Evolutionary conservation across 2,113 vertebrate genomes (phyloP).

Genomic region (Peromyscus leucopus): DNA sequence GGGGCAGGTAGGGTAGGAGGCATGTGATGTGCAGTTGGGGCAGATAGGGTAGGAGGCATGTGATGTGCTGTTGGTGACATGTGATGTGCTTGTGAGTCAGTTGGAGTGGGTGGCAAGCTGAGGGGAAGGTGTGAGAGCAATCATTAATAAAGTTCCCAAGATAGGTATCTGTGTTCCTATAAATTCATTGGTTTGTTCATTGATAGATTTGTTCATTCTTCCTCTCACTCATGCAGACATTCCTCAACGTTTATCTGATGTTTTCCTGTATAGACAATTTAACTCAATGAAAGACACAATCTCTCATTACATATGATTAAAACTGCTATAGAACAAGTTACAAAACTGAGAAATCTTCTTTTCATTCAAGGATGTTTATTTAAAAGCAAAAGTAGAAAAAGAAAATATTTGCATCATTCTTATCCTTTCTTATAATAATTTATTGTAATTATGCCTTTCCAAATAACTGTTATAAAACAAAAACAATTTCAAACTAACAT

Average conservation of each 20-base stretch:
- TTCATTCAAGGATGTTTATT: background rate
- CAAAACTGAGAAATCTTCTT: background rate
- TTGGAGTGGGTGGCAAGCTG: accelerated
- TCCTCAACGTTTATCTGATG: background rate
- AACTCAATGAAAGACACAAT: background rate
- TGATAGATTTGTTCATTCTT: too few relatives aligned
- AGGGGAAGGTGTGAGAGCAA: background rate
- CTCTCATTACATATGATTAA: background rate
- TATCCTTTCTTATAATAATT: background rate
- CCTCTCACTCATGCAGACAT: background rate
- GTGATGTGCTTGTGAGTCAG: background rate
- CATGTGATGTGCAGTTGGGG: too few relatives aligned
- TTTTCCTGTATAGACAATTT: conserved; percentile 3
- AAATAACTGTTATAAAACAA: conserved; percentile 8
- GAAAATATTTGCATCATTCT: background rate
- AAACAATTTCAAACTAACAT: background rate
- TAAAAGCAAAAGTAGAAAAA: background rate
- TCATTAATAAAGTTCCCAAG: background rate
- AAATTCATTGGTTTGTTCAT: background rate
- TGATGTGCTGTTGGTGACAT: too few relatives aligned
- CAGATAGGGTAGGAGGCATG: too few relatives aligned
- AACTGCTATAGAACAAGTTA: background rate
- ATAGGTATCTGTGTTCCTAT: background rate
- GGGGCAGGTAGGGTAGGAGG: too few relatives aligned
- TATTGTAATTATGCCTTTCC: background rate